Evolutionary conservation across 2,888 invertebrate genomes (phyloP).

Genomic region (Drosophila meridiana): DNA sequence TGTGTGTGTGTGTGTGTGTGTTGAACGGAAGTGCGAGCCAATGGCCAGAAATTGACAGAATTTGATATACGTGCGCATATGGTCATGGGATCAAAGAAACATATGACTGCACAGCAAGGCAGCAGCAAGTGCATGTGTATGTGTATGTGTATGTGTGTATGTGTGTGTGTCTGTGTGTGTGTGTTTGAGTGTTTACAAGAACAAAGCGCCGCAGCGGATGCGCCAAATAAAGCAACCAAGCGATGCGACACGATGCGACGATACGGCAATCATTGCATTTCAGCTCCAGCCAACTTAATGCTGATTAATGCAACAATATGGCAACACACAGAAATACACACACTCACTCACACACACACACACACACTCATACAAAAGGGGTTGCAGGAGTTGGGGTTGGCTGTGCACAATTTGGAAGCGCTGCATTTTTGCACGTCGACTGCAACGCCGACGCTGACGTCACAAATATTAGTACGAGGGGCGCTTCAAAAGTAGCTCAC

Average conservation of each 20-base stretch:
- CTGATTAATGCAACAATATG: conserved; percentile 51
- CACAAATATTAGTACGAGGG: conserved; percentile 27
- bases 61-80: conserved; percentile 62
- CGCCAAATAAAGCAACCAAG: conserved; percentile 65
- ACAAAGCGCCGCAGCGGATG: conserved; percentile 71
- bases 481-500: conserved; percentile 1
- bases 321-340: conserved; percentile 15
- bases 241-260: conserved; percentile 46
- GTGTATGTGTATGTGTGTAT: background rate
- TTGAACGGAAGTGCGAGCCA: conserved; percentile 74
- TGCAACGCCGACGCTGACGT: background rate
- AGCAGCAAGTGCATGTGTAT: conserved; percentile 1
- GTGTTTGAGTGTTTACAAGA: conserved; percentile 13
- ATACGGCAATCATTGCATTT: conserved; percentile 41
- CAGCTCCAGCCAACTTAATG: conserved; percentile 47
- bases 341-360: background rate
- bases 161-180: background rate
- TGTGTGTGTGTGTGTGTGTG: conserved; percentile 9
- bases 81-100: conserved; percentile 45
- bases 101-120: conserved; percentile 28
- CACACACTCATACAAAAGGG: background rate
- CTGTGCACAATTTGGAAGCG: conserved; percentile 63
- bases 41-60: conserved; percentile 71
- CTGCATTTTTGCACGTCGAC: conserved; percentile 69
- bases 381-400: background rate